Percentiles rank a stretch among this genome's conserved stretches.
phyloP scores from a whole-genome alignment of 2,888 invertebrate species.

The Physocephala rufipes region DNA sequence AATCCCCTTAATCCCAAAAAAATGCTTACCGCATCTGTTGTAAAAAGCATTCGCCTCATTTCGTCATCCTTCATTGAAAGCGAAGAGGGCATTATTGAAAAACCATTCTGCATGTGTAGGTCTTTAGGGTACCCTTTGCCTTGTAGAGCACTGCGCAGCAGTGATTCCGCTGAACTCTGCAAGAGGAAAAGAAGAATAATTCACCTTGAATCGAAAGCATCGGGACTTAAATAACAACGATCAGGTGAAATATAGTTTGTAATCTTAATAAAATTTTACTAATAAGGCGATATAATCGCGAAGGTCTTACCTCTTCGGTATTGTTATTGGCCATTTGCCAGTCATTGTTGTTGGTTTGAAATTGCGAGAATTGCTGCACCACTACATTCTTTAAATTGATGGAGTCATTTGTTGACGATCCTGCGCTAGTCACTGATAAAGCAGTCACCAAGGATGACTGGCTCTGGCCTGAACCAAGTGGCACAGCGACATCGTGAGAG shows the following conservation, averaged over 20 bases:
- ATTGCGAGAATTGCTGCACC: constrained; percentile 69
- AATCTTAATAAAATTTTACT: too few relatives aligned
- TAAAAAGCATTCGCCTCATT: constrained; percentile 69
- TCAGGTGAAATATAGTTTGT: too few relatives aligned
- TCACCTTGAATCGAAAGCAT: neutral
- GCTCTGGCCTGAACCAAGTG: constrained; percentile 49
- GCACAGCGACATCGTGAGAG: constrained; percentile 39
- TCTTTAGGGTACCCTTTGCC: constrained; percentile 73
- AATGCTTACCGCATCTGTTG: constrained; percentile 64
- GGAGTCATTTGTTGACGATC: constrained; percentile 40
- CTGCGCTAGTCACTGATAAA: constrained; percentile 49
- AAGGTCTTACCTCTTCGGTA: constrained; percentile 63
- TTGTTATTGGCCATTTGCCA: constrained; percentile 84
- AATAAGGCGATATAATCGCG: too few relatives aligned
- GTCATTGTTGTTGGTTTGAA: constrained; percentile 80
- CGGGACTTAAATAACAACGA: too few relatives aligned
- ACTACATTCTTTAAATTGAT: constrained; percentile 44
- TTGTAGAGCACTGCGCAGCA: constrained; percentile 83
- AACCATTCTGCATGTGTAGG: constrained; percentile 63
- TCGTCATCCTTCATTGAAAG: constrained; percentile 70
- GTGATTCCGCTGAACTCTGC: constrained; percentile 72
- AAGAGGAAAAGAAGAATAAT: neutral
- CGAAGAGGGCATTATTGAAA: constrained; percentile 57
- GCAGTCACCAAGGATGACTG: constrained; percentile 60
- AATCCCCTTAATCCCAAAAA: neutral